phyloP scores from a whole-genome alignment of 2,888 invertebrate species.

The Mythimna pallens region DNA sequence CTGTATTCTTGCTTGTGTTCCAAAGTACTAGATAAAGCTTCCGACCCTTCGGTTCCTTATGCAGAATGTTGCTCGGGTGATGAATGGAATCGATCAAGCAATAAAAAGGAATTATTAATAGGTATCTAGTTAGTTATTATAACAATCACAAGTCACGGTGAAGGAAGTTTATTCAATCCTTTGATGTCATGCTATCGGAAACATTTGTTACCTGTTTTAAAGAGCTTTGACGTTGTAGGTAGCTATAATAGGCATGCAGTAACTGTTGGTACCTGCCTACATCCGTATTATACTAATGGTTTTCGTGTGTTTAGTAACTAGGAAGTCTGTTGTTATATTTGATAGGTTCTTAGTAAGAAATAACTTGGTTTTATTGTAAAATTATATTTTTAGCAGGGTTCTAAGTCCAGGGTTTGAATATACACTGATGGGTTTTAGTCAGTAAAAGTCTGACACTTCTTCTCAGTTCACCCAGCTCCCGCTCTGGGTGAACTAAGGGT shows the following conservation, averaged over 20 bases:
- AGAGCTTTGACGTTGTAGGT: conserved; percentile 27
- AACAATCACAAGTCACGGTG: conserved; percentile 63
- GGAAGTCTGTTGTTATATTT: background rate
- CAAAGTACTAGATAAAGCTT: conserved; percentile 49
- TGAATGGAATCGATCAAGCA: conserved; percentile 67
- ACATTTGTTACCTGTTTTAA: conserved; percentile 30
- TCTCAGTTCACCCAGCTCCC: too few species aligned
- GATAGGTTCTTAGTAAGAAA: background rate
- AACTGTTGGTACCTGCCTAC: conserved; percentile 10
- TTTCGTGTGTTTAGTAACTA: conserved; percentile 19
- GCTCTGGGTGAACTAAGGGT: too few species aligned
- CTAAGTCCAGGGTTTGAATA: background rate
- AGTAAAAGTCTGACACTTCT: too few species aligned
- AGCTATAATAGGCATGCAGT: background rate
- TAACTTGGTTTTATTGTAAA: conserved; percentile 1
- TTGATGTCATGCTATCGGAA: conserved; percentile 57
- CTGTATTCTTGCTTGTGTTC: conserved; percentile 36
- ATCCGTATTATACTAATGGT: background rate
- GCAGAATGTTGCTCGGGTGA: conserved; percentile 64
- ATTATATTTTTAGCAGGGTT: background rate
- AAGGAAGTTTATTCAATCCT: conserved; percentile 54
- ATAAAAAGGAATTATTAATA: conserved; percentile 59
- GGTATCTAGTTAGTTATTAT: conserved; percentile 14
- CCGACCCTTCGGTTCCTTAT: conserved; percentile 45
- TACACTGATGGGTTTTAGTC: too few species aligned